Conservation (phyloP, 2,113 vertebrate species). For the Maccullochella peelii region DNA sequence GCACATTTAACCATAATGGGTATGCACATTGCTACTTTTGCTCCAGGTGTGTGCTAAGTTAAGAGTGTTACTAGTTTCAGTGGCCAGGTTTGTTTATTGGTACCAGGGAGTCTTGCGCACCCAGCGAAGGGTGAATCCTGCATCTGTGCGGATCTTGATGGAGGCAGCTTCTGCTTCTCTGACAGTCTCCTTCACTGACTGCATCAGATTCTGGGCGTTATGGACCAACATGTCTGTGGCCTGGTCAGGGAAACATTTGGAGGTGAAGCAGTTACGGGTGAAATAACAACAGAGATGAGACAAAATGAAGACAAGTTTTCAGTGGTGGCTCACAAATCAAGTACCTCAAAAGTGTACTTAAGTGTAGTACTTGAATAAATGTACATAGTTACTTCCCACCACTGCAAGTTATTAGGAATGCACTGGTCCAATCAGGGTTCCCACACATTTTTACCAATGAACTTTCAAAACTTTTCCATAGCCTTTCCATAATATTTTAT, state of each 20-base stretch:
- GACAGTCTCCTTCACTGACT: constrained; percentile 99
- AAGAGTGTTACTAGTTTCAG: constrained; percentile 11
- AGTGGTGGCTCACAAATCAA: too few species aligned
- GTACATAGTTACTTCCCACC: too few species aligned
- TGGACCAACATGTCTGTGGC: constrained; percentile 99
- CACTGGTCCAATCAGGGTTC: too few species aligned
- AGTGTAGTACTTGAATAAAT: too few species aligned
- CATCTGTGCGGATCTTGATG: constrained; percentile 98
- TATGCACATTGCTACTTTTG: constrained; percentile 38
- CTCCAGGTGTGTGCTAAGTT: constrained; percentile 45
- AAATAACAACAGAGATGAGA: not conserved
- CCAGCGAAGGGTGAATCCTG: constrained; percentile 97
- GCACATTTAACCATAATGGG: constrained; percentile 14
- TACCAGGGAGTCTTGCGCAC: constrained; percentile 99
- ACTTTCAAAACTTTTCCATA: too few species aligned
- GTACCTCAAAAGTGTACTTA: too few species aligned
- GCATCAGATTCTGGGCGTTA: constrained; percentile 99
- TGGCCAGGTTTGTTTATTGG: constrained; percentile 85
- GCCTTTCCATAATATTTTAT: too few species aligned
- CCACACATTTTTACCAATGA: too few species aligned
- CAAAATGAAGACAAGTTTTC: not conserved
- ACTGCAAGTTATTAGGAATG: too few species aligned
- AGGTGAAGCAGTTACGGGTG: not conserved
- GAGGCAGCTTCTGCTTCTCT: constrained; percentile 99
- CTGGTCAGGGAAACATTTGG: constrained; percentile 71